phyloP scores from a whole-genome alignment of 2,113 vertebrate genomes.

The Sialia sialis region DNA sequence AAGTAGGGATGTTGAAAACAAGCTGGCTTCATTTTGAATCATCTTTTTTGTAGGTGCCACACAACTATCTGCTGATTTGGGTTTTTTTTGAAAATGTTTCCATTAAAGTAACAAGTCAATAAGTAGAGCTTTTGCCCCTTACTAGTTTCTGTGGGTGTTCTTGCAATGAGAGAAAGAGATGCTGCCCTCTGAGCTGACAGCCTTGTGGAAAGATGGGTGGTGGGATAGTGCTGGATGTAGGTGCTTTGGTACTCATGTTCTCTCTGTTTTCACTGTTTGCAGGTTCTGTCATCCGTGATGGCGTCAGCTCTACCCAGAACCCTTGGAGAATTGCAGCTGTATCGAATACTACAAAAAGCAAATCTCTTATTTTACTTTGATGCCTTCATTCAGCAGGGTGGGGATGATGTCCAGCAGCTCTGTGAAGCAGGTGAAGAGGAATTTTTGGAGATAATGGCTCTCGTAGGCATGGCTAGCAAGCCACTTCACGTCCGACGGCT shows the following conservation, averaged over 20 bases:
- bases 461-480: slow-evolving; percentile 98
- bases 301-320: slow-evolving; percentile 92
- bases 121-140: not conserved
- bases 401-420: slow-evolving; percentile 96
- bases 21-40: not conserved
- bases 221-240: fast-evolving
- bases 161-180: not conserved
- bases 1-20: slow-evolving; percentile 19
- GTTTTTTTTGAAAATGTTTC: not conserved
- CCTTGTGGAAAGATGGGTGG: fast-evolving
- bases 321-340: slow-evolving; percentile 96
- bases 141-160: not conserved
- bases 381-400: slow-evolving; percentile 98
- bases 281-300: slow-evolving; percentile 82
- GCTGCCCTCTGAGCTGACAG: not conserved
- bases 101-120: not conserved
- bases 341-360: slow-evolving; percentile 92
- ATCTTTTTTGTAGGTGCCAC: not conserved
- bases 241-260: not conserved
- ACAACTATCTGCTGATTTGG: not conserved
- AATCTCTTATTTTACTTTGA: slow-evolving; percentile 96
- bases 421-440: slow-evolving; percentile 98
- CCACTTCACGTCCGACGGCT: slow-evolving; percentile 92
- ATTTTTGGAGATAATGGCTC: slow-evolving; percentile 98
- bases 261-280: not conserved